Evolutionary conservation across 2,888 invertebrate species (phyloP), one percentile per base, ranked within the genome.

Genomic region (Stenolophus ochropezus): DNA sequence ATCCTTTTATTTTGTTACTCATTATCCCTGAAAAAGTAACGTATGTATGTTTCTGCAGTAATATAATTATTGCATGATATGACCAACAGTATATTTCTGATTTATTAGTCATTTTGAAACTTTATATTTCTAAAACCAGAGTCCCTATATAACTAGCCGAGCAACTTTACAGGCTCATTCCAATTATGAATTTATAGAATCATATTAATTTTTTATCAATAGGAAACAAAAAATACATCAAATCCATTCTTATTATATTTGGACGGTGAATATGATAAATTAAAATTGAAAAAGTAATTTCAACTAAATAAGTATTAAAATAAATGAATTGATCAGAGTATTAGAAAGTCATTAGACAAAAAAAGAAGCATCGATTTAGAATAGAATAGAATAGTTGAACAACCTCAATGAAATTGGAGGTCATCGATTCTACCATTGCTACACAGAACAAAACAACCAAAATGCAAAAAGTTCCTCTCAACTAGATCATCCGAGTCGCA

Each of bases 401-500:
- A 76, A 76, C 76, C 76, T 76, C 21, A 33, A 25, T 58, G 58
- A 76, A 53, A 76, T 8, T 58, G 20, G 76, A 56, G 76, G 33
- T 76, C 76, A 76, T 56, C 56, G 58, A 58, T 25, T 75, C 23
- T 8, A 51, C 4, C 25, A 25, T 21, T 33, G 27, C 33, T 65
- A 65, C 27, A 20, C 69, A 69, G 18, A 51, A 56, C 33, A 56
- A 56, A 51, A 20, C 56, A 75, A 75, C 14, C 25, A 16, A 76
- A 73, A 75, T 75, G 53, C 27, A 75, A 75, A 75, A 56, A 56
- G 56, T 11, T 42, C 11, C 33, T 3, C 33, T 42, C 33, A 76
- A 58, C 33, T 76, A 58, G 76, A 76, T 61, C 78, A 61, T 69
- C 49, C n/a, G 18, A 69, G 77, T 77, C 61, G 47, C 71, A 21